These are phyloP conservation scores for Synchiropus splendidus DNA, from an alignment of 2,113 vertebrate genomes.

Conservation along the genomic window DNA sequence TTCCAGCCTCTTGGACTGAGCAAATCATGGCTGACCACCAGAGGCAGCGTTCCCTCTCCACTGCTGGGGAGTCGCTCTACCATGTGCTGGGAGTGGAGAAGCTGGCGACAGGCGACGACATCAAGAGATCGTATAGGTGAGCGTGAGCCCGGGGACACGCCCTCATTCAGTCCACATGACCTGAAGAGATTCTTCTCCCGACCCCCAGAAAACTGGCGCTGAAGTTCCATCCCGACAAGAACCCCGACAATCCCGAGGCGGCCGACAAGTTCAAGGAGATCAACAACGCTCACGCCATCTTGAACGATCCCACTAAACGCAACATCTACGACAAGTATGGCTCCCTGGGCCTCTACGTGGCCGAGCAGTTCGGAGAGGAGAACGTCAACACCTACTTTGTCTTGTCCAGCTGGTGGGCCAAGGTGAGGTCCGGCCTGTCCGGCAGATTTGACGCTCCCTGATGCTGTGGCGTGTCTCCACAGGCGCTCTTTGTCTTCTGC, in stretches of 20 bases:
- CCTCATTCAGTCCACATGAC: no score
- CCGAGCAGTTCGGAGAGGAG: constrained; percentile 97
- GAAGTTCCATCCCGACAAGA: constrained; percentile 98
- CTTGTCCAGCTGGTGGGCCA: constrained; percentile 98
- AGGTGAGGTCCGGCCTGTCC: constrained; percentile 68
- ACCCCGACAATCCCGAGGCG: constrained; percentile 95
- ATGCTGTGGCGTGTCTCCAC: constrained; percentile 6
- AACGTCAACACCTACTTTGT: constrained; percentile 99
- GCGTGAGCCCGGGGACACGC: constrained; percentile 6
- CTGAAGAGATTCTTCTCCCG: no score
- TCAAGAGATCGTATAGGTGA: constrained; percentile 96
- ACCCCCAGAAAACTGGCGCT: constrained; percentile 86
- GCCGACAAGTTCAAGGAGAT: constrained; percentile 98
- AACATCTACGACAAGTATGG: constrained; percentile 99
- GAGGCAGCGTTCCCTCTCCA: constrained; percentile 94
- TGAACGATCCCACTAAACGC: constrained; percentile 89
- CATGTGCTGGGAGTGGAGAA: constrained; percentile 88
- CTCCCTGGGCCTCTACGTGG: constrained; percentile 94
- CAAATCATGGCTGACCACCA: constrained; percentile 88
- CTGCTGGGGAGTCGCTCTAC: constrained; percentile 91
- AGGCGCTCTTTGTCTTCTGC: constrained; percentile 92
- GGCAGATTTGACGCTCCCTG: not conserved
- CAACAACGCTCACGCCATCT: constrained; percentile 92
- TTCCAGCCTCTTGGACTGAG: constrained; percentile 44
- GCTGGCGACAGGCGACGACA: constrained; percentile 88